Percentiles rank a stretch among this genome's conserved stretches.
Evolutionary conservation across 2,797 vertebrate genomes (phyloP).

Genomic region (Echiichthys vipera): DNA sequence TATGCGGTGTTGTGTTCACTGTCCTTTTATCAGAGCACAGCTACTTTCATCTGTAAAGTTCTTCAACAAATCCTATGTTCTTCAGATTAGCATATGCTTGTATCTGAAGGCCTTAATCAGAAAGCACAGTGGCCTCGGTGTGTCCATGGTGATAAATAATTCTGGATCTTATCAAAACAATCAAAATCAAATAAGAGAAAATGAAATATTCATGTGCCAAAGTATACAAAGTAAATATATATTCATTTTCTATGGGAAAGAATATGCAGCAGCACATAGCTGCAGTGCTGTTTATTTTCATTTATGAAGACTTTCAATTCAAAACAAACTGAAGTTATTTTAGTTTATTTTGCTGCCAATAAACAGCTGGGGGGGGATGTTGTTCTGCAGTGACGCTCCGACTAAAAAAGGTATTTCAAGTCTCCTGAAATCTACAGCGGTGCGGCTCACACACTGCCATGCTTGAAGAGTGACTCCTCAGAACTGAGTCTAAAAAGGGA

Average conservation of each 20-base stretch:
- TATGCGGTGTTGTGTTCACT: conserved; percentile 70
- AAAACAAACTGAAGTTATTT: conserved; percentile 90
- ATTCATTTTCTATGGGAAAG: conserved; percentile 54
- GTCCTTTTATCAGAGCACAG: conserved; percentile 61
- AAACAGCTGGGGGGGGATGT: conserved; percentile 86
- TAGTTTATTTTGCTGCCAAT: conserved; percentile 85
- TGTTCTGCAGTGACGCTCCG: conserved; percentile 77
- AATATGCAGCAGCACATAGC: conserved; percentile 66
- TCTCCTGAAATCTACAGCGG: conserved; percentile 76
- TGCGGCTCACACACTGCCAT: conserved; percentile 67
- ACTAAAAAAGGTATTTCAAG: conserved; percentile 82
- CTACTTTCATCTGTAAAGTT: conserved; percentile 81
- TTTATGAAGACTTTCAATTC: conserved; percentile 88
- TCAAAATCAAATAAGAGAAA: conserved; percentile 59
- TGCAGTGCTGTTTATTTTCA: conserved; percentile 88
- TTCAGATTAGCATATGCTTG: conserved; percentile 77
- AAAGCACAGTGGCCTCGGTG: conserved; percentile 31
- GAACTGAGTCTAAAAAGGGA: conserved; percentile 84
- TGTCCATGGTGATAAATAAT: conserved; percentile 74
- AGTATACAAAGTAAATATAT: conserved; percentile 73
- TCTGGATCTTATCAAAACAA: conserved; percentile 70
- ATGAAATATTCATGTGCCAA: conserved; percentile 59
- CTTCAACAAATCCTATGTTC: conserved; percentile 53
- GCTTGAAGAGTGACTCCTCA: conserved; percentile 82
- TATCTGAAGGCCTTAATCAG: conserved; percentile 73